Percentiles rank a stretch among this genome's conserved stretches.
phyloP scores from a whole-genome alignment of 2,113 vertebrate genomes.

The Nesogale talazaci region DNA sequence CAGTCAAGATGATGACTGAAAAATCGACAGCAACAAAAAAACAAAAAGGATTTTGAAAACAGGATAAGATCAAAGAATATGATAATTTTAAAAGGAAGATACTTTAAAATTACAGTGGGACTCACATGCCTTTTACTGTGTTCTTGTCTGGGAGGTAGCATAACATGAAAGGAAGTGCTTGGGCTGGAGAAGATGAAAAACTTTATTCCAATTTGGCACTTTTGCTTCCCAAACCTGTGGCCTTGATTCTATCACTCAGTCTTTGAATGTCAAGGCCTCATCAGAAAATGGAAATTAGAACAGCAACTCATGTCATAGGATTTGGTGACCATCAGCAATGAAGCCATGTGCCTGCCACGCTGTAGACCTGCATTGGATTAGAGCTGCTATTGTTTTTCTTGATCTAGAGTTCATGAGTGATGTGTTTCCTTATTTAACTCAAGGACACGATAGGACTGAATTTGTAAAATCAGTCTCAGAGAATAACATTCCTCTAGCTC shows the following conservation, averaged over 20 bases:
- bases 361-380: slow-evolving; percentile 35
- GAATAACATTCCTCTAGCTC: slow-evolving; percentile 35
- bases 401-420: slow-evolving; percentile 63
- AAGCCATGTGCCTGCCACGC: slow-evolving; percentile 21
- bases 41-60: background rate
- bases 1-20: background rate
- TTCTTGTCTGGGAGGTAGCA: background rate
- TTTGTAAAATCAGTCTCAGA: slow-evolving; percentile 50
- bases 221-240: background rate
- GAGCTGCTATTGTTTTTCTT: slow-evolving; percentile 67
- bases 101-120: background rate
- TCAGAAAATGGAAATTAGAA: slow-evolving; percentile 3
- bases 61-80: slow-evolving; percentile 11
- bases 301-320: background rate
- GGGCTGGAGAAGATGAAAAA: background rate
- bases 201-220: background rate
- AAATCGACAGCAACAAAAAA: background rate
- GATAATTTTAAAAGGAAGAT: background rate
- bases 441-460: slow-evolving; percentile 56
- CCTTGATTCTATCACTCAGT: background rate
- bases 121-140: no score
- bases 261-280: background rate
- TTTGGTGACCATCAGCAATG: background rate
- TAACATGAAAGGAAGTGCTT: background rate
- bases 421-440: slow-evolving; percentile 63